Evolutionary conservation across 1,140 invertebrate species (phyloP).

Genomic region (Myzus persicae): DNA sequence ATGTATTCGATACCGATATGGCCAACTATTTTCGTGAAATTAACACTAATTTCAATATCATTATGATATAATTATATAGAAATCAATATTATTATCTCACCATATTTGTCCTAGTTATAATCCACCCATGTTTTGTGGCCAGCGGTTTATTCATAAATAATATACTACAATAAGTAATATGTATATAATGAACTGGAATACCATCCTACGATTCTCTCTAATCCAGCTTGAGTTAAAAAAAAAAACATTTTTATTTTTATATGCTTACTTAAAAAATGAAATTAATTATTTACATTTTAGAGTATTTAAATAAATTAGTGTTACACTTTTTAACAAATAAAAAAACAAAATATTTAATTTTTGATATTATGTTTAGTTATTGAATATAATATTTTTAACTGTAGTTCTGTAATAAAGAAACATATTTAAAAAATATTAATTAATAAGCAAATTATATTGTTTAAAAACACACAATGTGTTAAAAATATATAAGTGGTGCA

Average conservation of each 20-base stretch:
- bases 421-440: not conserved
- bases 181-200: not conserved
- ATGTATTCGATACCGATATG: not conserved
- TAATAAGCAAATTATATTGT: not conserved
- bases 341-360: not conserved
- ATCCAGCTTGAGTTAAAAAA: no score
- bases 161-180: not conserved
- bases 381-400: no score
- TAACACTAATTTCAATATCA: not conserved
- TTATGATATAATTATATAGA: not conserved
- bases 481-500: not conserved
- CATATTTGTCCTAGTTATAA: no score
- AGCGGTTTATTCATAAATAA: not conserved
- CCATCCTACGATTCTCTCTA: no score
- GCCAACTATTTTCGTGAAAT: not conserved
- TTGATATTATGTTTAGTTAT: not conserved
- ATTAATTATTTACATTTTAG: no score
- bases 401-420: no score
- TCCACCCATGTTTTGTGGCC: no score
- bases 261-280: no score
- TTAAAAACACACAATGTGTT: not conserved
- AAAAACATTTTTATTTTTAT: no score
- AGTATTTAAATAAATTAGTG: no score
- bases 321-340: not conserved
- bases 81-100: no score